Evolutionary conservation across 2,888 invertebrate species (phyloP).

Genomic region (Sinohyriopsis cumingii): DNA sequence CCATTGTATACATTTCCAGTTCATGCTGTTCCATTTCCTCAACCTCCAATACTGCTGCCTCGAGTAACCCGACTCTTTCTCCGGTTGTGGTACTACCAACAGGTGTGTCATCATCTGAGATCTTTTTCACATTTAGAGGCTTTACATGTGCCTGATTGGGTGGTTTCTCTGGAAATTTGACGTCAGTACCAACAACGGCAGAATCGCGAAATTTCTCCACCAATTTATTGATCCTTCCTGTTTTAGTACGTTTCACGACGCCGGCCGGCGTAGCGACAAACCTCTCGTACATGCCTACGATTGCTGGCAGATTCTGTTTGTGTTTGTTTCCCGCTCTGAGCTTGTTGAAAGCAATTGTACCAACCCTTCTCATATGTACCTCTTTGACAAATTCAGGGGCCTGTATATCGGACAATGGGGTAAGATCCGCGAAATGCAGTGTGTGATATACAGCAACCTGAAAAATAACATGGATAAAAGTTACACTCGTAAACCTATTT

Average conservation of each 20-base stretch:
- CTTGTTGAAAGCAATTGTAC: conserved; percentile 18
- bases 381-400: conserved; percentile 25
- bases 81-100: too few species aligned
- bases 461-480: conserved; percentile 3
- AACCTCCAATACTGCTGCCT: too few species aligned
- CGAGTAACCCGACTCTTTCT: too few species aligned
- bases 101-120: too few species aligned
- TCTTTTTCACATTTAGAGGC: too few species aligned
- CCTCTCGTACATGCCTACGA: conserved; percentile 31
- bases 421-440: conserved; percentile 47
- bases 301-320: conserved; percentile 29
- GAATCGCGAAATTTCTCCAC: conserved; percentile 25
- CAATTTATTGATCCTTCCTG: conserved; percentile 23
- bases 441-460: conserved; percentile 53
- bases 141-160: too few species aligned
- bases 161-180: too few species aligned
- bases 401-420: conserved; percentile 32
- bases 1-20: too few species aligned
- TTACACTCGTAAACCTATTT: too few species aligned
- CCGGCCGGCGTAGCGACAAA: conserved; percentile 21
- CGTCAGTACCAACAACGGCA: not conserved
- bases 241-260: conserved; percentile 11
- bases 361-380: conserved; percentile 31
- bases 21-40: too few species aligned
- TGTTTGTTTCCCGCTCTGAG: conserved; percentile 19